Evolutionary conservation across 2,888 invertebrate species (phyloP).

Genomic region (Eudemis profundana): DNA sequence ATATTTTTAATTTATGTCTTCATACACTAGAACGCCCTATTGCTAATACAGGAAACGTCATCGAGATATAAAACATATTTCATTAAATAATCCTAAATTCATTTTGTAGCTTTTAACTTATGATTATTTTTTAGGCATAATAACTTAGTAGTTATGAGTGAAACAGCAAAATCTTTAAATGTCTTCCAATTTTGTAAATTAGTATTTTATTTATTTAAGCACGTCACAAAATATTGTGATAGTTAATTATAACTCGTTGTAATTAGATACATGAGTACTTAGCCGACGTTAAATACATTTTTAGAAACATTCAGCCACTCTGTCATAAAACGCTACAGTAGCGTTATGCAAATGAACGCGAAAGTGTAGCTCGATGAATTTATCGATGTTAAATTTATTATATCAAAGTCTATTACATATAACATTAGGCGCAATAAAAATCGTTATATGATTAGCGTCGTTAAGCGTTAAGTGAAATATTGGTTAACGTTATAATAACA

Average conservation of each 20-base stretch:
- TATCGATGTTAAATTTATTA: background rate
- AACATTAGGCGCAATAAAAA: background rate
- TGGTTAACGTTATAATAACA: constrained; percentile 3
- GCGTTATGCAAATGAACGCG: constrained; percentile 3
- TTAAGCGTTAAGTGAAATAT: constrained; percentile 5
- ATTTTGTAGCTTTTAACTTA: constrained; percentile 15
- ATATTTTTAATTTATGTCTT: background rate
- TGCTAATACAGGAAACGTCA: constrained; percentile 34
- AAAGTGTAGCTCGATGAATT: background rate
- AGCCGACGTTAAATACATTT: background rate
- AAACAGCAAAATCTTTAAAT: constrained; percentile 69
- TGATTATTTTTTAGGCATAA: constrained; percentile 58
- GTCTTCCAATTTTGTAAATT: constrained; percentile 71
- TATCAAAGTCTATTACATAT: constrained; percentile 3
- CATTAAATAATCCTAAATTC: constrained; percentile 21
- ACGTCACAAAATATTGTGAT: constrained; percentile 54
- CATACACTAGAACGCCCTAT: constrained; percentile 12
- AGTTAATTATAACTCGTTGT: constrained; percentile 13
- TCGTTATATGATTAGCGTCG: background rate
- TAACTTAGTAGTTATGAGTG: constrained; percentile 49
- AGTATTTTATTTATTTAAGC: constrained; percentile 44
- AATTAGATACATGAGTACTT: background rate
- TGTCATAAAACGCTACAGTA: constrained; percentile 10
- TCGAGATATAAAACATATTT: constrained; percentile 6
- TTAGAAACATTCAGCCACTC: background rate